These are phyloP conservation scores for Mycteria americana DNA, from an alignment of 2,797 vertebrate genomes.

Conservation along the genomic window DNA sequence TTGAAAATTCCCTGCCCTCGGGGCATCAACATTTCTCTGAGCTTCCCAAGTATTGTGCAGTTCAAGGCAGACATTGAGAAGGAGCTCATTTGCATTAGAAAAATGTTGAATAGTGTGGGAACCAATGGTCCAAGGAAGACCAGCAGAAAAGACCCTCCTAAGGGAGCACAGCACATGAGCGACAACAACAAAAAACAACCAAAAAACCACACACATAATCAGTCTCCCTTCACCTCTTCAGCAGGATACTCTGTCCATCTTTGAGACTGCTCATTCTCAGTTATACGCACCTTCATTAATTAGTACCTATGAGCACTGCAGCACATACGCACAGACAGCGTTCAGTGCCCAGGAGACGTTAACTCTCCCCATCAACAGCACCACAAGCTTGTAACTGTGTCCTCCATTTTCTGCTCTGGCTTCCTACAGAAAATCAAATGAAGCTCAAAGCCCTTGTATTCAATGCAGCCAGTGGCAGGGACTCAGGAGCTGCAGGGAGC, in stretches of 20 bases:
- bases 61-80: neutral
- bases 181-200: neutral
- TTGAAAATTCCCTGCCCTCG: neutral
- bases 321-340: neutral
- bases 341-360: neutral
- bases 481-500: neutral
- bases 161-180: neutral
- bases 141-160: neutral
- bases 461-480: neutral
- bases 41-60: neutral
- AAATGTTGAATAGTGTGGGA: neutral
- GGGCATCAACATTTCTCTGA: neutral
- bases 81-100: conserved; percentile 30
- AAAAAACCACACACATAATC: neutral
- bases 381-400: neutral
- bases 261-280: neutral
- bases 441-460: neutral
- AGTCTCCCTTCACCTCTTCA: neutral
- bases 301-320: neutral
- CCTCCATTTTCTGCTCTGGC: neutral
- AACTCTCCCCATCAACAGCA: neutral
- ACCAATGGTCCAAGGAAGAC: neutral
- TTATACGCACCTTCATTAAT: neutral
- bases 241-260: neutral
- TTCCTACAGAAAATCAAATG: neutral